phyloP scores from a whole-genome alignment of 2,888 invertebrate species.

The Pogonocherus hispidulus region DNA sequence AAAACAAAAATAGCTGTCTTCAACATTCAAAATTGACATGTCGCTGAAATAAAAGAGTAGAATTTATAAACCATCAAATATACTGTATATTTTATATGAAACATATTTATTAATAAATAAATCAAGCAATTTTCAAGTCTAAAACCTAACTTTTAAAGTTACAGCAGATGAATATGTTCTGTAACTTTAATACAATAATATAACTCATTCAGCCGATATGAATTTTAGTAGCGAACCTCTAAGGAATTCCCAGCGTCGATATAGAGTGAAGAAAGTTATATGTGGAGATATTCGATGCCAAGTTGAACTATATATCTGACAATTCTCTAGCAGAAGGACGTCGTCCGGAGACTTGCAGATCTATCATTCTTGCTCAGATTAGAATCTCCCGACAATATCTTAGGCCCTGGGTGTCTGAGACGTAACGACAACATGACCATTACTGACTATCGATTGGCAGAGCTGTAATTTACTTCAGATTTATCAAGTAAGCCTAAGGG shows the following conservation, averaged over 20 bases:
- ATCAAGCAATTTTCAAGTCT: no score
- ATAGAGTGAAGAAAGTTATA: conserved; percentile 17
- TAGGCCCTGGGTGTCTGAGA: conserved; percentile 26
- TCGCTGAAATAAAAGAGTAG: no score
- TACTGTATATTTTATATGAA: no score
- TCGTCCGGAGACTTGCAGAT: conserved; percentile 32
- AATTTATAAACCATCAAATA: no score
- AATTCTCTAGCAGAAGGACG: conserved; percentile 21
- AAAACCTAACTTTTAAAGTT: no score
- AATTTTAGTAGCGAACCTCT: not conserved
- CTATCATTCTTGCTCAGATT: conserved; percentile 40
- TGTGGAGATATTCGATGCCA: conserved; percentile 20
- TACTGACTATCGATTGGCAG: conserved; percentile 30
- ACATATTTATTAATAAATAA: no score
- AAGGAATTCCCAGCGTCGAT: conserved; percentile 18
- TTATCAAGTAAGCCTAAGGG: conserved; percentile 14
- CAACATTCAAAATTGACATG: no score
- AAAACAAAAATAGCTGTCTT: no score
- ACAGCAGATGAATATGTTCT: no score
- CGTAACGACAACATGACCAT: conserved; percentile 15
- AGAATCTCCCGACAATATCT: conserved; percentile 37
- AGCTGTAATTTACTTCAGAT: conserved; percentile 32
- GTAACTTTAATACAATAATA: no score
- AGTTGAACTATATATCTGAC: conserved; percentile 30
- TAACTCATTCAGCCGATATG: no score